Evolutionary conservation across 2,797 vertebrate species (phyloP).

Genomic region (Propithecus deckenii): DNA sequence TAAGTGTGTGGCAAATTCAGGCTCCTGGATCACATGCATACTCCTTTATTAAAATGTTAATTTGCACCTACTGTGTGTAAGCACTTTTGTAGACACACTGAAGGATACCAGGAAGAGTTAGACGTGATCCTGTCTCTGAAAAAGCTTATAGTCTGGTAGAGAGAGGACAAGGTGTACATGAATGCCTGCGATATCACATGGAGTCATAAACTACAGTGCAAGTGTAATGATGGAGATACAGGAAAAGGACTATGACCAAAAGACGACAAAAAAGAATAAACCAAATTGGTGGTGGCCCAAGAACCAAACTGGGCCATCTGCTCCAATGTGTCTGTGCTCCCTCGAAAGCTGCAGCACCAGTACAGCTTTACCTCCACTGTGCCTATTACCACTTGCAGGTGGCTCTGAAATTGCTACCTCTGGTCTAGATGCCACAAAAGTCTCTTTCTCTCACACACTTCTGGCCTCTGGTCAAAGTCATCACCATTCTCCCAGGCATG

Average conservation of each 20-base stretch:
- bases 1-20: not conserved
- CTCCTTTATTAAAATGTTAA: not conserved
- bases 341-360: no score
- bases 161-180: not conserved
- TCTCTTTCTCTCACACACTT: not conserved
- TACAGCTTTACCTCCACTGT: rapidly evolving
- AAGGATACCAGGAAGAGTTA: not conserved
- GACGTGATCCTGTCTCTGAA: not conserved
- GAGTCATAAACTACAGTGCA: not conserved
- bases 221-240: not conserved
- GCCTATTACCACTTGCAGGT: not conserved
- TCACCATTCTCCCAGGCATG: no score
- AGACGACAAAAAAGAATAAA: not conserved
- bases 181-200: not conserved
- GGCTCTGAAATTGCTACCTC: not conserved
- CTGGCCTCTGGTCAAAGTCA: not conserved
- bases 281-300: rapidly evolving
- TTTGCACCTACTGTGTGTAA: not conserved
- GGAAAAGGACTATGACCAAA: not conserved
- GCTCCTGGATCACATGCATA: not conserved
- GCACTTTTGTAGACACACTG: not conserved
- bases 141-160: not conserved
- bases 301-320: not conserved
- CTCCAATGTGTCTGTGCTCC: rapidly evolving
- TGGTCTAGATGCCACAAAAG: not conserved